Conservation (phyloP, 2,888 invertebrate species). For the Hedychridium roseum region DNA sequence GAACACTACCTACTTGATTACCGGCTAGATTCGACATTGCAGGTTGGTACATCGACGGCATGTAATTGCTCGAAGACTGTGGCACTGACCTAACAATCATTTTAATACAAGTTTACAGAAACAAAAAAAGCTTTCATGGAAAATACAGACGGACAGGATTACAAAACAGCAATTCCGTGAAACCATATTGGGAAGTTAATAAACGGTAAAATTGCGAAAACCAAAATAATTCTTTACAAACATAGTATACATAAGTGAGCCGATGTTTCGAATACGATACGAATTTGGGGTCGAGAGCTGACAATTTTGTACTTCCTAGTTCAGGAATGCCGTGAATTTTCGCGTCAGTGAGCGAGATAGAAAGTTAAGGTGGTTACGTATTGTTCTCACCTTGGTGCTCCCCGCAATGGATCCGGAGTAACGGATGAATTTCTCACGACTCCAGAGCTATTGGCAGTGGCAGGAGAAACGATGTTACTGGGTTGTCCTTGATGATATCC, state of each 20-base stretch:
- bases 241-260: too few relatives aligned
- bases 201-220: too few relatives aligned
- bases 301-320: too few relatives aligned
- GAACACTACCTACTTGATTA: slow-evolving; percentile 52
- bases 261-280: too few relatives aligned
- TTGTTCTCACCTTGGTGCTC: slow-evolving; percentile 48
- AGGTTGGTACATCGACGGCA: slow-evolving; percentile 53
- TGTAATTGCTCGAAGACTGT: slow-evolving; percentile 50
- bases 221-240: too few relatives aligned
- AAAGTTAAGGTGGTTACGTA: too few relatives aligned
- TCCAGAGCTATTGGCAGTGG: slow-evolving; percentile 53
- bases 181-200: too few relatives aligned
- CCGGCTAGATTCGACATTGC: slow-evolving; percentile 48
- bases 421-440: slow-evolving; percentile 61
- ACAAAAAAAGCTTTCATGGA: background rate
- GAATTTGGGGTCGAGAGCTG: too few relatives aligned
- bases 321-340: too few relatives aligned
- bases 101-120: background rate
- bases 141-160: too few relatives aligned
- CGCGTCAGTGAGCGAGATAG: too few relatives aligned
- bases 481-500: slow-evolving; percentile 58
- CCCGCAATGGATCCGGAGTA: slow-evolving; percentile 54
- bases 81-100: slow-evolving; percentile 42
- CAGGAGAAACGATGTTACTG: slow-evolving; percentile 56
- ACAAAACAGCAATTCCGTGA: too few relatives aligned